Evolutionary conservation across 2,113 vertebrate genomes (phyloP), one percentile per base, ranked within the genome.

Genomic region (Syrmaticus mikado): DNA sequence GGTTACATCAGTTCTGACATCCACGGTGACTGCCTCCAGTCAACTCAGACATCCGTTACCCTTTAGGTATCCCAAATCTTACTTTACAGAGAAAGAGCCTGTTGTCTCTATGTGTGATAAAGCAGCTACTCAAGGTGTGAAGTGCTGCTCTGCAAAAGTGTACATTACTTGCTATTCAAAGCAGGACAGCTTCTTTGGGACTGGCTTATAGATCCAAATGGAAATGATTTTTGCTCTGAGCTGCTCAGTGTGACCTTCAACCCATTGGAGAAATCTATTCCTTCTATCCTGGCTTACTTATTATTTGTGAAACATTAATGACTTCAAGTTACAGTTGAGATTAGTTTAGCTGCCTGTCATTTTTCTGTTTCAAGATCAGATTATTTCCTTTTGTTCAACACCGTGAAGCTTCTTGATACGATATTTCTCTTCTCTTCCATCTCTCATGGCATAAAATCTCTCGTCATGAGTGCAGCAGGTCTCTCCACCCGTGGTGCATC

Each of bases 151-250:
- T 81, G 82, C 90, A 50, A 10, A 60, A 46, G 38, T 15, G 52
- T 34, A 36, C 27, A 22, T 93, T 78, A 71, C 8, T 96, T 96
- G 72, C 73, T 91, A 95, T 94, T 95, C 96, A 77, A 5, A 90
- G 93, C 93, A 91, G 93, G 82, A 67, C 61, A 83, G 34, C 52
- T 88, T 94, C 83, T 50, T 6, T 84, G 90, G 88, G 80, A 53
- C 93, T 90, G 76, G 88, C 77, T 81, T 95, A 94, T 87, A 87
- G 96, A 96, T 96, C 92, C 88, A 57, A 28, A 84, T 86, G 74
- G 93, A 96, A 96, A 96, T 13, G 61, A 94, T 94, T 96, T 94
- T 70, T 95, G 92, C 96, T 91, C 86, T 88, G 93, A 89, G 95
- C 92, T 95, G 88, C 86, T 84, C 48, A 3, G 73, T 3, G 2